Evolutionary conservation across 2,113 vertebrate species (phyloP).

Genomic region (Rafetus swinhoei): DNA sequence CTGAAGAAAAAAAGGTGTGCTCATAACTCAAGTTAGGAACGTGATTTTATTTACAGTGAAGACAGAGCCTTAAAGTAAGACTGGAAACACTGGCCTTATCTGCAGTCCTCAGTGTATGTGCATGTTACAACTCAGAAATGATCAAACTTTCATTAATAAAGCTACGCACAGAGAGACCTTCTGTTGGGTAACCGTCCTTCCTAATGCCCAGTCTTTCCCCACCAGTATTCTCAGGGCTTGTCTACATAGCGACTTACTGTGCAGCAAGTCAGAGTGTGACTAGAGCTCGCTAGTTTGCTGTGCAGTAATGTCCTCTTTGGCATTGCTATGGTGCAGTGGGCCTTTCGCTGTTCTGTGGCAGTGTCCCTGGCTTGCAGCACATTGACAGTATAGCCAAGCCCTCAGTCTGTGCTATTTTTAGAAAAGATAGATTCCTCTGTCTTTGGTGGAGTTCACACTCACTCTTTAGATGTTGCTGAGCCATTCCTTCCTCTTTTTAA

Average conservation of each 20-base stretch:
- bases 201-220: neutral
- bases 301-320: neutral
- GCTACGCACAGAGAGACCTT: rapidly evolving
- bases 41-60: neutral
- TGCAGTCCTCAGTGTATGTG: neutral
- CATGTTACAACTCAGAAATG: rapidly evolving
- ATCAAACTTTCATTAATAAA: neutral
- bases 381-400: neutral
- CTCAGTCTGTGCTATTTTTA: neutral
- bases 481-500: rapidly evolving
- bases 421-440: neutral
- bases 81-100: neutral
- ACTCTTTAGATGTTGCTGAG: neutral
- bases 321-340: neutral
- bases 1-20: neutral
- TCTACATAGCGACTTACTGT: neutral
- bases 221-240: neutral
- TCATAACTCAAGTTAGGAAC: neutral
- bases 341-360: neutral
- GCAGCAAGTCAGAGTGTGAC: neutral
- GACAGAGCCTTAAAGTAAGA: neutral
- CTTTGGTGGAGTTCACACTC: rapidly evolving
- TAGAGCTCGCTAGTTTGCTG: neutral
- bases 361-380: neutral
- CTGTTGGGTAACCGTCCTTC: too few relatives aligned